A percentile compares a stretch with the other conserved stretches of the same genome.
These are phyloP conservation scores for Phalacrocorax brasilianus DNA, from an alignment of 2,113 vertebrate species.

Conservation along the genomic window DNA sequence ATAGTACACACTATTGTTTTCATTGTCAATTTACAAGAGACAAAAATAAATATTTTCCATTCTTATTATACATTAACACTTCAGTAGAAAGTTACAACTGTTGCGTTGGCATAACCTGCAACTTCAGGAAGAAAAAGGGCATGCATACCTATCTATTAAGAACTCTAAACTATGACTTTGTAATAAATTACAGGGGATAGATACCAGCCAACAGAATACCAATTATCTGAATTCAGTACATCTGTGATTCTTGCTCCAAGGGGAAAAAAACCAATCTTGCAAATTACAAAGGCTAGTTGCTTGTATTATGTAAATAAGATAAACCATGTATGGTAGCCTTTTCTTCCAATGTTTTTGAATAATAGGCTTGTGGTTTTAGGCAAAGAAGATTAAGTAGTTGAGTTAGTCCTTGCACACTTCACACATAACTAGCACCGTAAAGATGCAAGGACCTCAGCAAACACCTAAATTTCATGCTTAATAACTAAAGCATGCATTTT, in stretches of 20 bases:
- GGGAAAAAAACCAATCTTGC: not conserved
- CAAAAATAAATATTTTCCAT: slow-evolving; percentile 74
- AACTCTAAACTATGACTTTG: slow-evolving; percentile 47
- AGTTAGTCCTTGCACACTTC: slow-evolving; percentile 67
- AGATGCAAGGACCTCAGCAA: slow-evolving; percentile 70
- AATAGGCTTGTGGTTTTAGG: slow-evolving; percentile 45
- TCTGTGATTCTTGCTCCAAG: slow-evolving; percentile 44
- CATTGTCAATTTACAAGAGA: slow-evolving; percentile 67
- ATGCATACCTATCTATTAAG: slow-evolving; percentile 53
- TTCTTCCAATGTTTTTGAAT: not conserved
- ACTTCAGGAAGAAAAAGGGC: slow-evolving; percentile 38
- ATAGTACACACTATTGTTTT: slow-evolving; percentile 59
- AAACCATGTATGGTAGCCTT: slow-evolving; percentile 19
- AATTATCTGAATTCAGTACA: slow-evolving; percentile 41
- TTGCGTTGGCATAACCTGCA: slow-evolving; percentile 58
- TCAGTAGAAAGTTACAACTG: slow-evolving; percentile 70
- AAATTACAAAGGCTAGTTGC: slow-evolving; percentile 30
- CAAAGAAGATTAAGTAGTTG: slow-evolving; percentile 56
- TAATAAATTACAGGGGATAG: slow-evolving; percentile 74
- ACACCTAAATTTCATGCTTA: slow-evolving; percentile 71
- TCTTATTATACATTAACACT: slow-evolving; percentile 74
- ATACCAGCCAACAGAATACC: slow-evolving; percentile 58
- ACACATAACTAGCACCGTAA: slow-evolving; percentile 77
- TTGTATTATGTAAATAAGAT: slow-evolving; percentile 35
- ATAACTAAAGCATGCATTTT: slow-evolving; percentile 68